Conservation (phyloP, 2,888 invertebrate genomes). For the Ctena decussata region DNA sequence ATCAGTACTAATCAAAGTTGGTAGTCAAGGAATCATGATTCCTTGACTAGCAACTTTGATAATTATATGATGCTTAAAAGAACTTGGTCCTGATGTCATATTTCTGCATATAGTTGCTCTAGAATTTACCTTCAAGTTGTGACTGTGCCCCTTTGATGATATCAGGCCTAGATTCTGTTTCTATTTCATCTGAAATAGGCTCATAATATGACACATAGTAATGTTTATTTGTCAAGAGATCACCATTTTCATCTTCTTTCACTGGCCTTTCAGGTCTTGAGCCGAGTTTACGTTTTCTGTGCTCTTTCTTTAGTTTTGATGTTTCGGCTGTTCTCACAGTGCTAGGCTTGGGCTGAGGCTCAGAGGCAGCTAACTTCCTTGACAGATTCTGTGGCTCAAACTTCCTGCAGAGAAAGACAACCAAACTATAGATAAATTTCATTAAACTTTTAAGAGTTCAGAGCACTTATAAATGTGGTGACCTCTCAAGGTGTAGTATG, state of each 20-base stretch:
- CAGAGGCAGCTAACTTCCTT: background rate
- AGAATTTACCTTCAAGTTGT: constrained; percentile 63
- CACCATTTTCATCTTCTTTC: constrained; percentile 44
- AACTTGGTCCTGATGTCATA: too few relatives aligned
- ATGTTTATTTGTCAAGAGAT: constrained; percentile 75
- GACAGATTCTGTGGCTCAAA: constrained; percentile 5
- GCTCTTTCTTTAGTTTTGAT: constrained; percentile 26
- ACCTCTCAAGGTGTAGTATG: too few relatives aligned
- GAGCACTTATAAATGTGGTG: too few relatives aligned
- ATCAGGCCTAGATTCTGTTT: constrained; percentile 59
- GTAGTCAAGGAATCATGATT: too few relatives aligned
- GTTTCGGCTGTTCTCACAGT: constrained; percentile 20
- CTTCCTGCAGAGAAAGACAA: constrained; percentile 24
- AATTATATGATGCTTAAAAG: too few relatives aligned
- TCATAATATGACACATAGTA: constrained; percentile 77
- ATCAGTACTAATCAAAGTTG: too few relatives aligned
- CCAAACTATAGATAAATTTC: too few relatives aligned
- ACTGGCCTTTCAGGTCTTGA: constrained; percentile 15
- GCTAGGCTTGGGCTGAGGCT: constrained; percentile 11
- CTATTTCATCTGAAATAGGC: constrained; percentile 66
- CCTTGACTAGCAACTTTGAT: too few relatives aligned
- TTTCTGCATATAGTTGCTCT: too few relatives aligned
- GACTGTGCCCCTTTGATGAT: constrained; percentile 57
- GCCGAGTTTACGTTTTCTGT: constrained; percentile 55
- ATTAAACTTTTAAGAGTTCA: too few relatives aligned